A percentile compares a stretch with the other conserved stretches of the same genome.
These are phyloP conservation scores for Drosophila micromelanica DNA, from an alignment of 1,140 invertebrate species.

Conservation along the genomic window DNA sequence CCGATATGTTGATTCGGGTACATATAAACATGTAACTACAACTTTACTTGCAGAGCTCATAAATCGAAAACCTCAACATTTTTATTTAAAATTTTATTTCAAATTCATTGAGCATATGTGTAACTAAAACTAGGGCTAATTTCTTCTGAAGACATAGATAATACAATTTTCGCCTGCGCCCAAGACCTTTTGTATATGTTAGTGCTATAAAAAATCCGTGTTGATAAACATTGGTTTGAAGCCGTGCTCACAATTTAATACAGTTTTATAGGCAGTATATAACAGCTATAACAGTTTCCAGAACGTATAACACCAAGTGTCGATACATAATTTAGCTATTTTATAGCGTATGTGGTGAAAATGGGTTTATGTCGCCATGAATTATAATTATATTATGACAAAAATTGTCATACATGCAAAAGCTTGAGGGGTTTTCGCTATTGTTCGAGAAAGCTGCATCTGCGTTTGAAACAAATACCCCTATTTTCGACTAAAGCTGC, in stretches of 20 bases:
- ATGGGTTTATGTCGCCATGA: background rate
- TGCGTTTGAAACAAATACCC: constrained; percentile 6
- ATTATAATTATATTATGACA: background rate
- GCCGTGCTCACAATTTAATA: background rate
- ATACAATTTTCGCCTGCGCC: too few species aligned
- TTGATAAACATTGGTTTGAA: background rate
- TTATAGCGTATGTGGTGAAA: constrained; percentile 1
- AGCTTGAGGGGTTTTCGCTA: background rate
- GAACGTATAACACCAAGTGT: background rate
- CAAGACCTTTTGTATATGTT: background rate
- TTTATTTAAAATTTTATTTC: too few species aligned
- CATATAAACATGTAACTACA: too few species aligned
- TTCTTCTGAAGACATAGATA: too few species aligned
- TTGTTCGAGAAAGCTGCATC: background rate
- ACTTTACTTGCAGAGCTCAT: too few species aligned
- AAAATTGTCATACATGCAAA: constrained; percentile 3
- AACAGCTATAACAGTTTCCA: constrained; percentile 5
- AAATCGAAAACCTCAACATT: too few species aligned
- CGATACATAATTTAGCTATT: background rate
- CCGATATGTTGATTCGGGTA: too few species aligned
- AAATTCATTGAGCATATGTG: too few species aligned
- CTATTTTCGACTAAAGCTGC: background rate
- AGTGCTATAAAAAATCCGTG: background rate
- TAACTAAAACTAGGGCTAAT: too few species aligned
- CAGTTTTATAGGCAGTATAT: background rate